phyloP scores from a whole-genome alignment of 2,888 invertebrate species.

The Drosophila antonietae region DNA sequence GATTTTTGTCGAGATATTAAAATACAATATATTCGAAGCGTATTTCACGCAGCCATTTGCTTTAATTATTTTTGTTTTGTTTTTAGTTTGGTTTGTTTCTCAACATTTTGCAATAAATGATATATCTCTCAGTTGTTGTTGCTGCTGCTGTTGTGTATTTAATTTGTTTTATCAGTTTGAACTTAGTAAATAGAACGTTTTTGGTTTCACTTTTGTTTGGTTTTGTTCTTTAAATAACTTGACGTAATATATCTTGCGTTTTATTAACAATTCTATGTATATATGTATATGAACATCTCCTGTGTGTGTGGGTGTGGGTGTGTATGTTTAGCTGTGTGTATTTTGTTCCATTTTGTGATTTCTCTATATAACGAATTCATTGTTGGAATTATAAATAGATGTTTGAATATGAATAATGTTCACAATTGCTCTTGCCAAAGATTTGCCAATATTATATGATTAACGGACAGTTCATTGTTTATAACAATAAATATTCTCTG shows the following conservation, averaged over 20 bases:
- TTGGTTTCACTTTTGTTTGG: constrained; percentile 37
- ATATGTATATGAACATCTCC: constrained; percentile 8
- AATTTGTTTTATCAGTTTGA: constrained; percentile 63
- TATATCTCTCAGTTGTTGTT: constrained; percentile 55
- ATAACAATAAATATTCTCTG: neutral
- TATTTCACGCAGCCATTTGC: constrained; percentile 60
- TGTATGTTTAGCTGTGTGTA: constrained; percentile 26
- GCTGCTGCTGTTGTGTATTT: constrained; percentile 59
- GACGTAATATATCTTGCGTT: constrained; percentile 66
- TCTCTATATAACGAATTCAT: constrained; percentile 48
- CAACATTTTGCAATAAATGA: constrained; percentile 72
- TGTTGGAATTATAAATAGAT: constrained; percentile 47
- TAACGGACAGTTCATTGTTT: neutral
- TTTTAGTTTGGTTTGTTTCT: constrained; percentile 33
- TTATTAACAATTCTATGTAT: constrained; percentile 62
- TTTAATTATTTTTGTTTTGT: constrained; percentile 16
- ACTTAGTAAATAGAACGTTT: constrained; percentile 64
- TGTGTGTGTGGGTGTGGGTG: constrained; percentile 29
- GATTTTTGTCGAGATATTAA: constrained; percentile 84
- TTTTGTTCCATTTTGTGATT: constrained; percentile 37
- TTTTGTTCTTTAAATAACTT: constrained; percentile 62
- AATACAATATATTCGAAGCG: constrained; percentile 80
- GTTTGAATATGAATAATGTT: constrained; percentile 38
- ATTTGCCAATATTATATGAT: neutral
- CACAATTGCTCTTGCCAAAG: constrained; percentile 44